Conservation (phyloP, 2,888 invertebrate genomes). For the Loripinus fragilis region DNA sequence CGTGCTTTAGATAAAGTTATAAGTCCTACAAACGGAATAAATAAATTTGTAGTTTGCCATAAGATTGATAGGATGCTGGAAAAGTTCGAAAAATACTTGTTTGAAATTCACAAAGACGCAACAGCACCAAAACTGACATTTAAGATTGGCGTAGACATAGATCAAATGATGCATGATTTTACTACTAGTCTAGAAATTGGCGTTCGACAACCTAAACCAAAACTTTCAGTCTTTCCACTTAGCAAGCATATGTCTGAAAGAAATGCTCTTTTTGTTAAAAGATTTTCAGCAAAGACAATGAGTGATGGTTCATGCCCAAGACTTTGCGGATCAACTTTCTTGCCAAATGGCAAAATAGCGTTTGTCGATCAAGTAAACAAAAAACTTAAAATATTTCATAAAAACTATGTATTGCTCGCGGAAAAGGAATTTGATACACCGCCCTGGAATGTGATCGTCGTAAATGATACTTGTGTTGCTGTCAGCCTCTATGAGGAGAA, state of each 20-base stretch:
- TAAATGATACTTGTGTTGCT: slow-evolving; percentile 4
- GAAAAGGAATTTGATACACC: slow-evolving; percentile 11
- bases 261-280: not conserved
- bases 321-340: slow-evolving; percentile 1
- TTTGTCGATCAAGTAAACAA: slow-evolving; percentile 2
- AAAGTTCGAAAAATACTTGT: not conserved
- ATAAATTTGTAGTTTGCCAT: slow-evolving; percentile 4
- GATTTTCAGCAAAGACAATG: slow-evolving; percentile 5
- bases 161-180: slow-evolving; percentile 14
- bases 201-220: slow-evolving; percentile 1
- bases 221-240: not conserved
- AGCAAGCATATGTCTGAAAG: slow-evolving; percentile 9
- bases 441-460: not conserved
- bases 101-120: slow-evolving; percentile 6
- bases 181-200: not conserved
- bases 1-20: not conserved
- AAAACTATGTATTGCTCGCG: not conserved
- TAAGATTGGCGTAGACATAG: not conserved
- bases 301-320: not conserved
- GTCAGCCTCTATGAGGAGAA: slow-evolving; percentile 1
- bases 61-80: not conserved
- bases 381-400: slow-evolving; percentile 6
- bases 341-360: not conserved
- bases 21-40: not conserved
- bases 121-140: not conserved